Percentiles rank a stretch among this genome's conserved stretches.
These are phyloP conservation scores for Chaetophractus vellerosus DNA, from an alignment of 2,797 vertebrate genomes.

Conservation along the genomic window DNA sequence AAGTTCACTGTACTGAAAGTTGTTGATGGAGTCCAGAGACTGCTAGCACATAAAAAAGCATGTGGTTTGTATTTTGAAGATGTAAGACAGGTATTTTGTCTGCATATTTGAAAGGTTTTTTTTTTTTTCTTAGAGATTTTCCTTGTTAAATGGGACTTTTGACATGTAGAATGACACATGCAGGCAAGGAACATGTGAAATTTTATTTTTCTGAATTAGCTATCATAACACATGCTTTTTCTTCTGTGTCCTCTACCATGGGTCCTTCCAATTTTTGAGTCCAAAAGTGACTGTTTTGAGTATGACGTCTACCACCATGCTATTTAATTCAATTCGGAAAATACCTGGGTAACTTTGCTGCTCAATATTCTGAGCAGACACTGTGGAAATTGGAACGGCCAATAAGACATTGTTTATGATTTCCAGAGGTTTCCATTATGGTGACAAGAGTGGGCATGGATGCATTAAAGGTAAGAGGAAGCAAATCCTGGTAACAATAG, in stretches of 20 bases:
- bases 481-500: neutral
- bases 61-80: constrained; percentile 76
- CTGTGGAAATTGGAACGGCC: neutral
- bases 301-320: neutral
- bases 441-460: neutral
- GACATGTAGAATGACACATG: neutral
- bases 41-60: constrained; percentile 49
- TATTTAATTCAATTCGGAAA: constrained; percentile 20
- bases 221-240: neutral
- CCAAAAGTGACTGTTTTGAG: neutral
- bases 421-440: neutral
- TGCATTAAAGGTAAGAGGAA: neutral
- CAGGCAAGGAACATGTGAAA: neutral
- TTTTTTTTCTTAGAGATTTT: constrained; percentile 48
- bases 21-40: constrained; percentile 68
- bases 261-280: neutral
- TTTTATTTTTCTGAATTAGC: neutral
- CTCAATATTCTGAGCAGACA: neutral
- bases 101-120: neutral
- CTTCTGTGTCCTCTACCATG: neutral
- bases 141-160: constrained; percentile 37
- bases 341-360: neutral
- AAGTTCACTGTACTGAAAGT: constrained; percentile 36
- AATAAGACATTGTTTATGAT: neutral
- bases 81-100: neutral